These are phyloP conservation scores for Orientallactaga bullata DNA, from an alignment of 2,113 vertebrate genomes.

Conservation along the genomic window DNA sequence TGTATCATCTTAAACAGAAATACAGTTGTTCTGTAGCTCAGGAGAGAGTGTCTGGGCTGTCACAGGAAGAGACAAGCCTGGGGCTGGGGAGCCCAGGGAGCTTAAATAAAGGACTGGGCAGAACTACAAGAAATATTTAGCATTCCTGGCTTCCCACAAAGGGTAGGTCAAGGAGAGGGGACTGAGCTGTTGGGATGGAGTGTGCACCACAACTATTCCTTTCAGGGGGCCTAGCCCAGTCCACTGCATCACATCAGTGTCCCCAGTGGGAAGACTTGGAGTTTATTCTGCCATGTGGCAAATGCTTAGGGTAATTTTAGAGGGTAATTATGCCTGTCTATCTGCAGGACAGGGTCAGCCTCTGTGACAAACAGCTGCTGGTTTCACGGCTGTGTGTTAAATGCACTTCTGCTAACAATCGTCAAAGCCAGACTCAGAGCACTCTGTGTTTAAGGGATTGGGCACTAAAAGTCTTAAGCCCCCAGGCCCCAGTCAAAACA, in stretches of 20 bases:
- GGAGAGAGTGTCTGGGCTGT: conserved; percentile 66
- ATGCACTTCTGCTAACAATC: conserved; percentile 59
- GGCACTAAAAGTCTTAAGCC: conserved; percentile 25
- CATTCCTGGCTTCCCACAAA: conserved; percentile 91
- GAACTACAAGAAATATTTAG: conserved; percentile 88
- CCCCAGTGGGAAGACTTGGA: conserved; percentile 80
- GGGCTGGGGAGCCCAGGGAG: conserved; percentile 58
- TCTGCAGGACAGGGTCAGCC: conserved; percentile 69
- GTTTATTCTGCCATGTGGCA: conserved; percentile 80
- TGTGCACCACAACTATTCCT: conserved; percentile 91
- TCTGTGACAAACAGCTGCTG: conserved; percentile 77
- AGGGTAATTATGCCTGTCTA: conserved; percentile 66
- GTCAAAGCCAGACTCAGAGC: conserved; percentile 46
- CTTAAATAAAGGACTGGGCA: conserved; percentile 88
- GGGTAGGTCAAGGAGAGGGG: conserved; percentile 89
- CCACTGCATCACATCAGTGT: conserved; percentile 82
- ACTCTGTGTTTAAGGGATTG: conserved; percentile 60
- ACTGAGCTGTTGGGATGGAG: conserved; percentile 86
- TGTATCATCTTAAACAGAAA: conserved; percentile 51
- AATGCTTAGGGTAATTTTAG: conserved; percentile 68
- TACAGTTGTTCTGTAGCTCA: neutral
- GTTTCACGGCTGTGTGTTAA: conserved; percentile 72
- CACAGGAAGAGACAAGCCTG: conserved; percentile 68
- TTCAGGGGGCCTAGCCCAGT: conserved; percentile 82
- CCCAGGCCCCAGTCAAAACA: conserved; percentile 71